Percentiles rank a stretch among this genome's conserved stretches.
phyloP scores from a whole-genome alignment of 2,888 invertebrate species.

The Crocallis elinguaria region DNA sequence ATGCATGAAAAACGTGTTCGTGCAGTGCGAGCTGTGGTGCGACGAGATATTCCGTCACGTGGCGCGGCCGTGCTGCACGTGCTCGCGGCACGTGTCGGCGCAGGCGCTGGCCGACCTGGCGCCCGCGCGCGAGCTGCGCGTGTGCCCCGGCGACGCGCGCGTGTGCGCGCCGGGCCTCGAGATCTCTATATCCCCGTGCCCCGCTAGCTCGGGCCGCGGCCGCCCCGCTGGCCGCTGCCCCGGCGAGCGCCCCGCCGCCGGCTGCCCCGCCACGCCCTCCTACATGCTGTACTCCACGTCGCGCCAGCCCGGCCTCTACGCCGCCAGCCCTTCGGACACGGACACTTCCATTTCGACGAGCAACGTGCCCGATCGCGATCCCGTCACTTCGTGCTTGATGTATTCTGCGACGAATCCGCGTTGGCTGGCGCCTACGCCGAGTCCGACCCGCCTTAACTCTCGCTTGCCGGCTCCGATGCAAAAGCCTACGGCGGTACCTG shows the following conservation, averaged over 20 bases:
- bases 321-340: neutral
- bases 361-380: neutral
- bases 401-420: neutral
- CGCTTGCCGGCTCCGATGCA: neutral
- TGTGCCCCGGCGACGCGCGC: slow-evolving; percentile 45
- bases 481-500: too few species aligned
- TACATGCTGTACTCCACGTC: slow-evolving; percentile 50
- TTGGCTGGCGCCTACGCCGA: neutral
- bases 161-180: slow-evolving; percentile 54
- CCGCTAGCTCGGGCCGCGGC: slow-evolving; percentile 42
- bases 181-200: slow-evolving; percentile 57
- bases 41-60: slow-evolving; percentile 71
- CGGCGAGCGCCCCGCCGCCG: slow-evolving; percentile 51
- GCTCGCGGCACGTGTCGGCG: slow-evolving; percentile 63
- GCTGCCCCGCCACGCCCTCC: slow-evolving; percentile 38
- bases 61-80: slow-evolving; percentile 65
- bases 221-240: slow-evolving; percentile 13
- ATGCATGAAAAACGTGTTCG: slow-evolving; percentile 74
- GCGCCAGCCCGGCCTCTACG: slow-evolving; percentile 11
- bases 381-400: slow-evolving; percentile 1
- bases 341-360: neutral
- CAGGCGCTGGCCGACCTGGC: slow-evolving; percentile 55
- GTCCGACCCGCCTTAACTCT: neutral
- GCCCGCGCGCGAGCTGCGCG: slow-evolving; percentile 14
- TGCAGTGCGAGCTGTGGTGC: slow-evolving; percentile 77